Conservation (phyloP, 2,888 invertebrate species). For the Sarcophaga carnaria region DNA sequence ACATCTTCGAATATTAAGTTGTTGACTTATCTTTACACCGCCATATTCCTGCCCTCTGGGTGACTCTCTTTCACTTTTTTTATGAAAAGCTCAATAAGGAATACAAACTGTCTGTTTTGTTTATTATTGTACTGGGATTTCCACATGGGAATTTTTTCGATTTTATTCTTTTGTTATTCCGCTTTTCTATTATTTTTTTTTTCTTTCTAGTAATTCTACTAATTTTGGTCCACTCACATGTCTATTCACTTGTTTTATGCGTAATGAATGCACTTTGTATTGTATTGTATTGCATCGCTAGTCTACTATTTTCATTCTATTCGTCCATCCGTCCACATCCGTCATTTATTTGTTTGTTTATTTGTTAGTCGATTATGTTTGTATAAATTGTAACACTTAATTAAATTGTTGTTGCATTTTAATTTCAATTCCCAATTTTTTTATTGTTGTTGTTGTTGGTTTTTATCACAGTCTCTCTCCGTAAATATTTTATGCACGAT, state of each 20-base stretch:
- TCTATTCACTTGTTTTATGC: no score
- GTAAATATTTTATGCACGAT: neutral
- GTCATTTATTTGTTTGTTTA: no score
- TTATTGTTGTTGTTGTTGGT: neutral
- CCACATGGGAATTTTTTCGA: neutral
- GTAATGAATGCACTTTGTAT: no score
- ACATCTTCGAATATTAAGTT: no score
- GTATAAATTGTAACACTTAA: constrained; percentile 41
- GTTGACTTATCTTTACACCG: no score
- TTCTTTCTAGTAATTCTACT: no score
- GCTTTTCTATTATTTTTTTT: neutral
- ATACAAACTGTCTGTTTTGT: constrained; percentile 1
- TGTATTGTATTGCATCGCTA: no score
- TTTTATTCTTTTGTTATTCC: neutral
- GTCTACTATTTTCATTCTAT: neutral
- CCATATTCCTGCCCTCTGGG: no score
- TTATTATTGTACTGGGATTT: neutral
- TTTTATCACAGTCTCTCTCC: no score
- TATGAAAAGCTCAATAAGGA: neutral
- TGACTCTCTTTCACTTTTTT: no score
- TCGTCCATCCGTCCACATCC: neutral
- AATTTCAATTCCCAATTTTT: neutral
- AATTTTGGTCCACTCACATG: no score
- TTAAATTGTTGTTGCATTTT: constrained; percentile 28
- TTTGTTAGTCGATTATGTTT: constrained; percentile 4